phyloP scores from a whole-genome alignment of 2,797 vertebrate species.

The Dicrostonyx torquatus region DNA sequence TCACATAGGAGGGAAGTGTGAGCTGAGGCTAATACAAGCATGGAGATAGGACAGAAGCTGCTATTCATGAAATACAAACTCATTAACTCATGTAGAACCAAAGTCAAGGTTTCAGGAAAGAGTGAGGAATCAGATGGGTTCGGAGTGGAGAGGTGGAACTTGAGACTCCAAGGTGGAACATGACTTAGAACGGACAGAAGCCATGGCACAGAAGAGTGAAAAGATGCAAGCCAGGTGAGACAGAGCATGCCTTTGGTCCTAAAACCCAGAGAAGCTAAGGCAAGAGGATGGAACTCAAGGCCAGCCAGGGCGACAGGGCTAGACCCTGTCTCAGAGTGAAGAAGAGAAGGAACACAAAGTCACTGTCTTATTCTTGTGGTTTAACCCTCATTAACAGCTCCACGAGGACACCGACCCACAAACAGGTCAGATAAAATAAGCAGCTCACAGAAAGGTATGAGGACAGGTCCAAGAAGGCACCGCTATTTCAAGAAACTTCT shows the following conservation, averaged over 20 bases:
- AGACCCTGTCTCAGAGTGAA: neutral
- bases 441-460: neutral
- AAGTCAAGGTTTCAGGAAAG: neutral
- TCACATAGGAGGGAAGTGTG: neutral
- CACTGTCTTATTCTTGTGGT: neutral
- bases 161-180: neutral
- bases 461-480: neutral
- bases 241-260: neutral
- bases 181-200: neutral
- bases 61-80: neutral
- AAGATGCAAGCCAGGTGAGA: neutral
- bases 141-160: neutral
- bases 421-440: neutral
- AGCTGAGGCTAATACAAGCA: neutral
- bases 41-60: neutral
- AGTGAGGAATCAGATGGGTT: neutral
- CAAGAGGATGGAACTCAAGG: neutral
- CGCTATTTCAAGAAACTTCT: neutral
- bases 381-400: neutral
- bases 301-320: neutral
- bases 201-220: neutral
- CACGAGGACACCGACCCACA: neutral
- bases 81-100: neutral
- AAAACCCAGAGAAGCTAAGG: neutral
- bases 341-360: neutral